Evolutionary conservation across 2,797 vertebrate genomes (phyloP).

Genomic region (Sebastes minor): DNA sequence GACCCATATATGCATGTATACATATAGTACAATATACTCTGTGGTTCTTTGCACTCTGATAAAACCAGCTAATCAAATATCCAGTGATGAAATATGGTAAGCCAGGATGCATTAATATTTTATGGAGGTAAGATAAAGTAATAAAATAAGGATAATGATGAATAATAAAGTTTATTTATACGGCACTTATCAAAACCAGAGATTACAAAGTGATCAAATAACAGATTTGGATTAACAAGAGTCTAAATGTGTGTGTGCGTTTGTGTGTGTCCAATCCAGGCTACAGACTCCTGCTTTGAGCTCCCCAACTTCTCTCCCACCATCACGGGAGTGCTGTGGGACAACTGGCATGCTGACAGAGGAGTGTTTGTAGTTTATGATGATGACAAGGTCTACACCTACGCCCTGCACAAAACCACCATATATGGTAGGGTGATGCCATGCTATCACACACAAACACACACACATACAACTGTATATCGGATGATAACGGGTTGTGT

Average conservation of each 20-base stretch:
- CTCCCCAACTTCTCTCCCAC: slow-evolving; percentile 93
- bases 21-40: not conserved
- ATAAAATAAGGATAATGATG: not conserved
- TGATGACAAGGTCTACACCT: slow-evolving; percentile 94
- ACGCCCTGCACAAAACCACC: slow-evolving; percentile 91
- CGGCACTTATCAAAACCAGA: not conserved
- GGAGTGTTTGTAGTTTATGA: slow-evolving; percentile 93
- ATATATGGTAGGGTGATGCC: slow-evolving; percentile 87
- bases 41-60: not conserved
- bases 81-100: not conserved
- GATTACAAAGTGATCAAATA: not conserved
- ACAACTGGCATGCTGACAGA: slow-evolving; percentile 92
- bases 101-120: not conserved
- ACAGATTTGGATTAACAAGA: not conserved
- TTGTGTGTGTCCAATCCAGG: slow-evolving; percentile 71
- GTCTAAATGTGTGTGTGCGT: not conserved
- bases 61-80: not conserved
- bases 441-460: not conserved
- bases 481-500: too few relatives aligned
- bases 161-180: not conserved
- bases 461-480: not conserved
- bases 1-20: not conserved
- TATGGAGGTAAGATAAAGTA: not conserved
- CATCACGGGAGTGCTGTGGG: slow-evolving; percentile 95
- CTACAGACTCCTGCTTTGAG: slow-evolving; percentile 87